Evolutionary conservation across 2,113 vertebrate genomes (phyloP).

Genomic region (Salvelinus namaycush): DNA sequence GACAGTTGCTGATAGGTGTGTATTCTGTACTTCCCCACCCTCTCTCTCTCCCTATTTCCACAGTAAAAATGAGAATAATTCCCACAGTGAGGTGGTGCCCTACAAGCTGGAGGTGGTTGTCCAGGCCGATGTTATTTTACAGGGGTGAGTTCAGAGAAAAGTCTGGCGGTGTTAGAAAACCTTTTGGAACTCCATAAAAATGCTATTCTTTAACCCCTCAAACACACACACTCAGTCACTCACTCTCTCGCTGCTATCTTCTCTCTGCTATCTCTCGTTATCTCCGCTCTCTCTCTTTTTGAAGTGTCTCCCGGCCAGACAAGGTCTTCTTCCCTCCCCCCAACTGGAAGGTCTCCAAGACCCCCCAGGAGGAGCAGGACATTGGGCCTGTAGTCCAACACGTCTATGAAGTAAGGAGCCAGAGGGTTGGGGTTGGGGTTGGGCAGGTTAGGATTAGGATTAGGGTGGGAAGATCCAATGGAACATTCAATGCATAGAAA

Average conservation of each 20-base stretch:
- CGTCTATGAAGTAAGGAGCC: slow-evolving; percentile 83
- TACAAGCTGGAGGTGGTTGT: slow-evolving; percentile 82
- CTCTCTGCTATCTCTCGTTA: background rate
- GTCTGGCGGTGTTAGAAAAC: slow-evolving; percentile 7
- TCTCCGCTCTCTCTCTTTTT: slow-evolving; percentile 15
- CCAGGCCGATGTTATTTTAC: slow-evolving; percentile 79
- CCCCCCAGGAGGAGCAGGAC: slow-evolving; percentile 72
- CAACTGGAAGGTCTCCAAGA: slow-evolving; percentile 78
- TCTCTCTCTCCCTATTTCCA: slow-evolving; percentile 22
- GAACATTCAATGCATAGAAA: background rate
- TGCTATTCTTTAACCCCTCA: background rate
- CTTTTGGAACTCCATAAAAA: slow-evolving; percentile 27
- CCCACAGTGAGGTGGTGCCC: slow-evolving; percentile 81
- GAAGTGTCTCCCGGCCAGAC: slow-evolving; percentile 86
- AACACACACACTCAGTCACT: slow-evolving; percentile 12
- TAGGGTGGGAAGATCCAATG: background rate
- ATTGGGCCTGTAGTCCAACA: slow-evolving; percentile 85
- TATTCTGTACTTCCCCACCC: background rate
- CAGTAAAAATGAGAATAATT: slow-evolving; percentile 94
- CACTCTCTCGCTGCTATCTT: background rate
- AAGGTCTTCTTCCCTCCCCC: slow-evolving; percentile 80
- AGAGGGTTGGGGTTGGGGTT: background rate
- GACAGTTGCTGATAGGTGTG: background rate
- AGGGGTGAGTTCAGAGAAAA: slow-evolving; percentile 76
- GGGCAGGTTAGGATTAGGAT: background rate